phyloP scores from a whole-genome alignment of 2,113 vertebrate species.

The Mustela lutreola region DNA sequence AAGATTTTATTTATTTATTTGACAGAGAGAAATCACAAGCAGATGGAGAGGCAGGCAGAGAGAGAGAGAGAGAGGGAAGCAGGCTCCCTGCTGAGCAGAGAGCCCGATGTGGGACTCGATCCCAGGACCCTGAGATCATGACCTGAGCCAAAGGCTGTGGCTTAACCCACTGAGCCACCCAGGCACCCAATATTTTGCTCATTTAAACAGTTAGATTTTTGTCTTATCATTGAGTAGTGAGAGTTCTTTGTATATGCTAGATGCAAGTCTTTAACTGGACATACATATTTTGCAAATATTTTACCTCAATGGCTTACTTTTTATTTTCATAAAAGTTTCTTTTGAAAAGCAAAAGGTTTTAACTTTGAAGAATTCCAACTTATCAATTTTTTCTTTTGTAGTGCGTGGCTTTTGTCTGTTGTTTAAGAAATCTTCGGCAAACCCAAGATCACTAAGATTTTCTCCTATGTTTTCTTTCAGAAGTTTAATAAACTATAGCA shows the following conservation, averaged over 20 bases:
- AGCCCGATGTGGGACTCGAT: no score
- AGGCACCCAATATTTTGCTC: neutral
- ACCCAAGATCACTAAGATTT: slow-evolving; percentile 6
- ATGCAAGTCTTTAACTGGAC: neutral
- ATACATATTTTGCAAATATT: neutral
- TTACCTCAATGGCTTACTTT: slow-evolving; percentile 15
- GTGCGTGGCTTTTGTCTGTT: neutral
- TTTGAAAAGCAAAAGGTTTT: slow-evolving; percentile 48
- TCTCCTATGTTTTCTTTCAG: neutral
- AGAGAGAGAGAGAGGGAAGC: no score
- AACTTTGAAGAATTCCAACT: neutral
- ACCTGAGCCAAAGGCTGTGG: no score
- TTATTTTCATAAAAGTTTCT: slow-evolving; percentile 1
- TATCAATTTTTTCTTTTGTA: neutral
- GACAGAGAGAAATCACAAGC: no score
- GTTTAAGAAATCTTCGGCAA: neutral
- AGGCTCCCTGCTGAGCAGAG: no score
- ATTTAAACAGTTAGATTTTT: neutral
- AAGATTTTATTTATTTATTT: no score
- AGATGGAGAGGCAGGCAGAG: no score
- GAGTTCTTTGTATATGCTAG: neutral
- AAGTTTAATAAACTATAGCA: neutral
- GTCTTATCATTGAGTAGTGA: neutral
- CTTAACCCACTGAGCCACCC: no score
- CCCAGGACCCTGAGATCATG: no score